Evolutionary conservation across 2,888 invertebrate genomes (phyloP).

Genomic region (Rutpela maculata): DNA sequence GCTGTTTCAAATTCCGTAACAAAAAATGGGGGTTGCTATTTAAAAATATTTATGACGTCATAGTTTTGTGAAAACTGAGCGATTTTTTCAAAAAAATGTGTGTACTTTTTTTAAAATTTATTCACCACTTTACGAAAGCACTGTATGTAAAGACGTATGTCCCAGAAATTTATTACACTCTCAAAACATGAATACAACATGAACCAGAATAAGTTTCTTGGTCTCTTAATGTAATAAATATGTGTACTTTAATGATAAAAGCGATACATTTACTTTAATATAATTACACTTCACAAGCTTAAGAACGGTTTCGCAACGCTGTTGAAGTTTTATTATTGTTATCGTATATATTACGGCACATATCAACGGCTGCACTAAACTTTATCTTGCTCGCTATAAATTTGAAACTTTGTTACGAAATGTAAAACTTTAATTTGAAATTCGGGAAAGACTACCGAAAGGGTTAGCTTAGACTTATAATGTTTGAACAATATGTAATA

Average conservation of each 20-base stretch:
- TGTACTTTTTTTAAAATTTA: too few relatives aligned
- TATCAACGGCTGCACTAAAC: constrained; percentile 24
- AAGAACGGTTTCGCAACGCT: constrained; percentile 19
- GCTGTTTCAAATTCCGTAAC: too few relatives aligned
- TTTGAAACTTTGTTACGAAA: constrained; percentile 15
- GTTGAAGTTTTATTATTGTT: constrained; percentile 34
- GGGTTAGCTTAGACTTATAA: not conserved
- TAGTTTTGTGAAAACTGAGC: too few relatives aligned
- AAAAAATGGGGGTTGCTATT: too few relatives aligned
- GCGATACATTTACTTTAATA: constrained; percentile 18
- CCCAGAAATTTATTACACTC: constrained; percentile 7
- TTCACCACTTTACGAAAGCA: too few relatives aligned
- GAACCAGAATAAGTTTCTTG: constrained; percentile 8
- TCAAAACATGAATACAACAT: constrained; percentile 4
- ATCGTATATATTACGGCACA: constrained; percentile 23
- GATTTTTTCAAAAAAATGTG: too few relatives aligned
- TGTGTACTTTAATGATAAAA: constrained; percentile 28
- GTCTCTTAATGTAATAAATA: constrained; percentile 20
- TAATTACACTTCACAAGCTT: constrained; percentile 20
- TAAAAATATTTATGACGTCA: too few relatives aligned
- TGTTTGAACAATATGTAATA: not conserved
- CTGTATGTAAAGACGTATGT: not conserved
- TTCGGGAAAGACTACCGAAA: not conserved
- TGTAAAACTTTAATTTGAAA: constrained; percentile 19
- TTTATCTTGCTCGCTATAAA: constrained; percentile 19